A percentile compares a stretch with the other conserved stretches of the same genome.
phyloP scores from a whole-genome alignment of 92 coral and sea anemone genomes.

The Meandrina meandrites region DNA sequence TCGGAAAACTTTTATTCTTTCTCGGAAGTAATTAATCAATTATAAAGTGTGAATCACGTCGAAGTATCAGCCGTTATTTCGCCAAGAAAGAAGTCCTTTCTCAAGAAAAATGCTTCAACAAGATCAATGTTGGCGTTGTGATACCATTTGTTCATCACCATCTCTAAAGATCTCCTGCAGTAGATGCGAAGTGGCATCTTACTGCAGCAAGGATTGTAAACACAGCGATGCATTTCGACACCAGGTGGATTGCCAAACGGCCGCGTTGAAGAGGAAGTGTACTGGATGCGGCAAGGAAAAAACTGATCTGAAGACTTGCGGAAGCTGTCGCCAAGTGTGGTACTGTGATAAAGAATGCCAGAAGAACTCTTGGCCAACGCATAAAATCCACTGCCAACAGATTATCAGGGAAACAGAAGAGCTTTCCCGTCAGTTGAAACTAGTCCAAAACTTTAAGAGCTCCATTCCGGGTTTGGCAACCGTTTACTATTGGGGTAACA shows the following conservation, averaged over 20 bases:
- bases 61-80: too few species aligned
- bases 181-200: constrained; percentile 46
- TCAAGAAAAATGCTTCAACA: constrained; percentile 16
- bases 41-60: too few species aligned
- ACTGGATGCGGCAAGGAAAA: constrained; percentile 38
- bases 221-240: constrained; percentile 63
- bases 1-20: too few species aligned
- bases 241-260: too few species aligned
- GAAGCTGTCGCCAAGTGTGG: constrained; percentile 53
- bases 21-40: too few species aligned
- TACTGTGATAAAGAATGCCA: constrained; percentile 58
- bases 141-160: not conserved
- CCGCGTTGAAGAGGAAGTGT: constrained; percentile 41
- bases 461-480: not conserved
- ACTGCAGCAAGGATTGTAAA: constrained; percentile 70
- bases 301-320: constrained; percentile 43
- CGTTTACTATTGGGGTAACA: constrained; percentile 75
- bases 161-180: constrained; percentile 11
- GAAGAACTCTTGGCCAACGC: too few species aligned
- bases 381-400: constrained; percentile 51
- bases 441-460: not conserved
- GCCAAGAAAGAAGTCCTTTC: too few species aligned
- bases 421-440: not conserved
- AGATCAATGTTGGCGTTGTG: constrained; percentile 45
- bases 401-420: constrained; percentile 28